phyloP scores from a whole-genome alignment of 2,113 vertebrate species.

The Bostrychus sinensis region DNA sequence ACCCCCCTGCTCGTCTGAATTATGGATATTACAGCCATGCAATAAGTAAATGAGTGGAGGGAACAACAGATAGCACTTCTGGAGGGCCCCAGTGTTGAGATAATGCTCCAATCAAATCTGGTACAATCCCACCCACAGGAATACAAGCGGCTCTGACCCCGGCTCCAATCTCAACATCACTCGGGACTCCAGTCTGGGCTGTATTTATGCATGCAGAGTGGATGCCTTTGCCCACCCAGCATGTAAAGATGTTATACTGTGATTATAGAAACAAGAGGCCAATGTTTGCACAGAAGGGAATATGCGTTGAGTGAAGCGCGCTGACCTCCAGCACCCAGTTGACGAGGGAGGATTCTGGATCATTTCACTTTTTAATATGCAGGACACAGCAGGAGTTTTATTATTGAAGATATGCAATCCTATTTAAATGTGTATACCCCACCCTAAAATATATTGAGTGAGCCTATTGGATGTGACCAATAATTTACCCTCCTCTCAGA shows the following conservation, averaged over 20 bases:
- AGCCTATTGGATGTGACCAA: too few relatives aligned
- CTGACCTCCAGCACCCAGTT: slow-evolving; percentile 30
- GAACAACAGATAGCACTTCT: slow-evolving; percentile 79
- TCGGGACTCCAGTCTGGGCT: slow-evolving; percentile 57
- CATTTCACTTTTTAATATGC: too few relatives aligned
- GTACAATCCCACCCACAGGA: slow-evolving; percentile 81
- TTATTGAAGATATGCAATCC: too few relatives aligned
- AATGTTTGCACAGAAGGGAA: slow-evolving; percentile 58
- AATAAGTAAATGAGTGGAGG: slow-evolving; percentile 83
- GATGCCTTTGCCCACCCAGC: slow-evolving; percentile 48
- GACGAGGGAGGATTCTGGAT: too few relatives aligned
- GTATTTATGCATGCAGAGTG: slow-evolving; percentile 78
- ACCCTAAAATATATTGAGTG: too few relatives aligned
- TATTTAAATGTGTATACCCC: too few relatives aligned
- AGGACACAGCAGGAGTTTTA: too few relatives aligned
- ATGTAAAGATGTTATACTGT: slow-evolving; percentile 72
- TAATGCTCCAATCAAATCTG: slow-evolving; percentile 78
- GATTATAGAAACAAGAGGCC: slow-evolving; percentile 68
- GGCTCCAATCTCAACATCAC: slow-evolving; percentile 73
- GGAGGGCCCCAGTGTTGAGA: slow-evolving; percentile 67
- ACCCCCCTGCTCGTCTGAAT: slow-evolving; percentile 92
- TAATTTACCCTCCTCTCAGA: too few relatives aligned
- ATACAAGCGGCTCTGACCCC: slow-evolving; percentile 83
- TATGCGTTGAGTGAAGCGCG: slow-evolving; percentile 36
- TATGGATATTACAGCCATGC: slow-evolving; percentile 88